These are phyloP conservation scores for Hemichromis elongatus DNA, from an alignment of 2,113 vertebrate species.

Conservation along the genomic window DNA sequence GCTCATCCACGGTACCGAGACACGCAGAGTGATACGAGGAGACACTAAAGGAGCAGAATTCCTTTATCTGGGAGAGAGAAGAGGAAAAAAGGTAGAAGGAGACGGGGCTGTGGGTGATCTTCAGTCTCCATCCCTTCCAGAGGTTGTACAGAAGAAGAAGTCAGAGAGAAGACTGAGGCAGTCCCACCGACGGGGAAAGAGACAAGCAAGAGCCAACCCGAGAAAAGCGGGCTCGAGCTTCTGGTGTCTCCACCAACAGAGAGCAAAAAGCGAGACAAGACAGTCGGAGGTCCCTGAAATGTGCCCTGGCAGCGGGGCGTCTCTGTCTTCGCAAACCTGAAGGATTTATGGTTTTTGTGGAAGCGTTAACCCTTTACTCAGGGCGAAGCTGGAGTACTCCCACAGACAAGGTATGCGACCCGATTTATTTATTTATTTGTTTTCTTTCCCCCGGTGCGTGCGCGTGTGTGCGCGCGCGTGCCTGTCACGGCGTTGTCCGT, in stretches of 20 bases:
- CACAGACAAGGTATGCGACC: constrained; percentile 52
- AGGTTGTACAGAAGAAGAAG: constrained; percentile 9
- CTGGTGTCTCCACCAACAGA: neutral
- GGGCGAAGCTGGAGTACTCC: constrained; percentile 61
- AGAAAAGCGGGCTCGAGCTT: neutral
- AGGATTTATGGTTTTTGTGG: constrained; percentile 48
- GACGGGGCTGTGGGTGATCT: neutral
- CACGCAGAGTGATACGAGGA: neutral
- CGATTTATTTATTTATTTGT: neutral
- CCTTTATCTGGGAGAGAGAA: neutral
- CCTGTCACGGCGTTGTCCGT: neutral
- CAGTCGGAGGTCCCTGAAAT: constrained; percentile 1
- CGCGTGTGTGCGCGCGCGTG: neutral
- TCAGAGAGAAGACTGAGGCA: constrained; percentile 18
- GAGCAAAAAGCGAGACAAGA: neutral
- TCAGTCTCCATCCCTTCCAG: neutral
- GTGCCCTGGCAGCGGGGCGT: neutral
- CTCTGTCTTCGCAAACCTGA: neutral
- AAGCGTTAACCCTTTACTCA: constrained; percentile 34
- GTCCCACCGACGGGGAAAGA: neutral
- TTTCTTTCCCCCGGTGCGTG: neutral
- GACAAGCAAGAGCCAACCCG: neutral
- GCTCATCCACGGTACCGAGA: neutral
- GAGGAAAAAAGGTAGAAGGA: neutral
- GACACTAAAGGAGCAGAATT: neutral